Conservation (phyloP, 2,797 vertebrate species). For the Tadarida brasiliensis region DNA sequence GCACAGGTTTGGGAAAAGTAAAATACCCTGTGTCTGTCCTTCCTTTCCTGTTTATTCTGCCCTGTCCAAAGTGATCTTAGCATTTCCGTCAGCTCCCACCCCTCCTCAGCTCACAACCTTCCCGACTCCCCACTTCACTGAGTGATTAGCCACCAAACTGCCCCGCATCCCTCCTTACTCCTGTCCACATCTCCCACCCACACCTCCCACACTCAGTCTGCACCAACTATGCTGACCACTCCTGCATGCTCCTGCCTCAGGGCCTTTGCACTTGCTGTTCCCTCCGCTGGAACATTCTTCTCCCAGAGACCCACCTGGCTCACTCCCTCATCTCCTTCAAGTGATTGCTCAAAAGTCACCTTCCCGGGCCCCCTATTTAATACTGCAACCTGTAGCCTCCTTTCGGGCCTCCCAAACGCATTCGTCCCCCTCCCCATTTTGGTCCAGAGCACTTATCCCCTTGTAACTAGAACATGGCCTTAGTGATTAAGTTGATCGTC, state of each 20-base stretch:
- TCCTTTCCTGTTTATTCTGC: neutral
- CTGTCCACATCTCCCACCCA: neutral
- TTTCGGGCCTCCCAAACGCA: neutral
- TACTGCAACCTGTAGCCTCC: neutral
- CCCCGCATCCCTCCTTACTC: neutral
- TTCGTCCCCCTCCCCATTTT: neutral
- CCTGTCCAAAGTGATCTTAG: neutral
- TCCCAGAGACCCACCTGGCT: neutral
- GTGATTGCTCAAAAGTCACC: neutral
- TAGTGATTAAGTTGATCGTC: neutral
- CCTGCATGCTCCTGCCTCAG: neutral
- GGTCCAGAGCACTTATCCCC: accelerated
- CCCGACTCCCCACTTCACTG: neutral
- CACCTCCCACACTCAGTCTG: too few species aligned
- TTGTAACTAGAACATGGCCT: neutral
- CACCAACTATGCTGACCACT: neutral
- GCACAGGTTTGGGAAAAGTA: neutral
- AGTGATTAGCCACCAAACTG: neutral
- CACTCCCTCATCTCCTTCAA: neutral
- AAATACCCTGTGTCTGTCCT: neutral
- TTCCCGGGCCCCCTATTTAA: neutral
- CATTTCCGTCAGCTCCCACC: neutral
- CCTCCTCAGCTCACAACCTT: neutral
- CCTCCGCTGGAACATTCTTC: neutral
- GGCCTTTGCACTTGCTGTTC: neutral